Conservation (phyloP, 2,797 vertebrate species). For the Esox masquinongy region DNA sequence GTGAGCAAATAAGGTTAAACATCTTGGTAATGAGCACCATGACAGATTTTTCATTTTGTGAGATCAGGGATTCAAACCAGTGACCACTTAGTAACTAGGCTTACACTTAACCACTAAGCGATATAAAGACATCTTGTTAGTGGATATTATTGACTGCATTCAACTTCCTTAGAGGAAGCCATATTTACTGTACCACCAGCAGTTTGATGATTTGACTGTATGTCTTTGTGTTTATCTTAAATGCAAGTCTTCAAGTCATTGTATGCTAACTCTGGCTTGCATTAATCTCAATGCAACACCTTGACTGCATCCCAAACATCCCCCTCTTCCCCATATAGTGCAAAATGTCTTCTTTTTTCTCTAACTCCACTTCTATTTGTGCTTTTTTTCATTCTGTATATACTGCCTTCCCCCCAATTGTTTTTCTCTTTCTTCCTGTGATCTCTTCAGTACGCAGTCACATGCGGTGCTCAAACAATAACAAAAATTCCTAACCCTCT, state of each 20-base stretch:
- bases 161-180: background rate
- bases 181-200: too few species aligned
- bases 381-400: background rate
- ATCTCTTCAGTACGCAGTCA: background rate
- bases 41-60: too few species aligned
- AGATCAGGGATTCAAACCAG: too few species aligned
- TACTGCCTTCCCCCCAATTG: background rate
- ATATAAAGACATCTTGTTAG: background rate
- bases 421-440: background rate
- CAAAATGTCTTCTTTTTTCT: background rate
- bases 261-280: background rate
- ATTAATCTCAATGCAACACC: background rate
- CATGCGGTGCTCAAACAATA: background rate
- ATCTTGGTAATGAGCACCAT: too few species aligned
- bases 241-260: background rate
- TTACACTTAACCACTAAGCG: background rate
- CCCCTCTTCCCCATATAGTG: background rate
- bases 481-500: background rate
- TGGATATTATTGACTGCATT: background rate
- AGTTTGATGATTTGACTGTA: background rate
- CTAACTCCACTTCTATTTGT: background rate
- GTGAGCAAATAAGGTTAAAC: too few species aligned
- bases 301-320: background rate
- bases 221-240: background rate
- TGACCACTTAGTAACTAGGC: too few species aligned